Base-by-base conservation (phyloP, 2,797 vertebrate species). In the Chelon labrosus region DNA sequence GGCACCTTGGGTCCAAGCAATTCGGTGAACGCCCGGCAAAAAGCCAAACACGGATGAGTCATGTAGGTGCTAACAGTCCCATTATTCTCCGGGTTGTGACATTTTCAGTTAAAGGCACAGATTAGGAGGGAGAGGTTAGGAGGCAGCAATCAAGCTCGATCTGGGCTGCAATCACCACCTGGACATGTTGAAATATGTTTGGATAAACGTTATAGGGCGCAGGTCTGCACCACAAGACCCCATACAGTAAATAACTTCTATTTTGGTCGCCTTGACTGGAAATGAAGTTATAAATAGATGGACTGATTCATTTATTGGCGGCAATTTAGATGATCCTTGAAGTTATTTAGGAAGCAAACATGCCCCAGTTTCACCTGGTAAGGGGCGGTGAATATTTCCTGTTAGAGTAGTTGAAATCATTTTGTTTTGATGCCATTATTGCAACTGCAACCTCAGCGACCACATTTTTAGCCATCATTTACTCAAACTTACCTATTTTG, bases 21-120 rank as follows among this genome's bases (percentile, higher is more conserved):
- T 54, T 53, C 5, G 37, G 20, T 14, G 50, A 61, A 31, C 31
- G 38, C 47, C 44, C 41, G 51, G 42, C 62, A 12, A 19, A 10
- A 49, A 49, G 59, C 61, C 72, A 39, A 20, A n/a, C 13, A 3
- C 53, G 10, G 19, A 64, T 77, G 75, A 81, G 7, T 85, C 74
- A 70, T 22, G 25, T 39, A 65, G 25, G 53, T 60, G 50, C 35
- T 20, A 54, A 72, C 47, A n/a, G 46, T 8, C 10, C 3, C 27
- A 41, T 46, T 58, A 52, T 31, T 31, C 31, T 70, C 31, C 58
- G 22, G 54, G 46, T 73, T 74, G 55, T 82, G 62, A 41, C 66
- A 31, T 44, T 49, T 1, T n/a, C n/a, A 41, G 41, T 10, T 62
- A n/a, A 71, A 67, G n/a, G 38, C 27, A 39, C 69, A 58, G 22